A percentile compares a stretch with the other conserved stretches of the same genome.
Evolutionary conservation across 2,113 vertebrate species (phyloP).

Genomic region (Mus musculus): GRCm39 chr2:24841001-24841500

Average conservation of each 20-base stretch:
- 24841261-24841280: background rate
- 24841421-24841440: background rate
- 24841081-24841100: background rate
- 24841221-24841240: background rate
- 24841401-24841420: background rate
- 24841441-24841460: background rate
- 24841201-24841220: background rate
- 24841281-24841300: background rate
- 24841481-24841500: slow-evolving; percentile 98
- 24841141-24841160: background rate
- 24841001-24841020: background rate
- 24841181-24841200: no score
- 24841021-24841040: background rate
- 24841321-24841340: background rate
- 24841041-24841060: background rate
- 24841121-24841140: no score
- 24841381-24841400: background rate
- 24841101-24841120: background rate
- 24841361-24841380: background rate
- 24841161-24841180: background rate
- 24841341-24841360: background rate
- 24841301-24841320: background rate
- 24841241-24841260: background rate
- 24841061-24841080: background rate
- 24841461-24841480: slow-evolving; percentile 77